phyloP scores from a whole-genome alignment of 2,888 invertebrate genomes.

The Orchesellides sinensis region DNA sequence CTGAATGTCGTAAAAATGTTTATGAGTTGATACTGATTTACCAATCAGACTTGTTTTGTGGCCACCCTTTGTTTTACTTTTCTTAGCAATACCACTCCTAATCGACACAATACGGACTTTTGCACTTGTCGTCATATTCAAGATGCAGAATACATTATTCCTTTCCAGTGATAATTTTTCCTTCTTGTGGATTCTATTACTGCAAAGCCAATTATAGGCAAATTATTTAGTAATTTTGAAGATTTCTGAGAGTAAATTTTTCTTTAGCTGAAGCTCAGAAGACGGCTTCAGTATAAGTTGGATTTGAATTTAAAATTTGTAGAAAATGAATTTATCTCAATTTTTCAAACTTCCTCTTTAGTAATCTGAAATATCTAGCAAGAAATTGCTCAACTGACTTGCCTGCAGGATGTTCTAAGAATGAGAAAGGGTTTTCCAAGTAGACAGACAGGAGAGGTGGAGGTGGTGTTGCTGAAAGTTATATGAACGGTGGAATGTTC shows the following conservation, averaged over 20 bases:
- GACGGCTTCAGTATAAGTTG: too few relatives aligned
- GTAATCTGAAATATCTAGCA: neutral
- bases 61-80: constrained; percentile 39
- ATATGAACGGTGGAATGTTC: neutral
- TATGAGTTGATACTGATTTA: constrained; percentile 32
- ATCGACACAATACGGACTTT: constrained; percentile 40
- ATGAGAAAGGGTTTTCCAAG: constrained; percentile 26
- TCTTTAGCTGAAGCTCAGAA: neutral
- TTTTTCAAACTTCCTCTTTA: neutral
- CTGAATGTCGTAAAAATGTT: constrained; percentile 46
- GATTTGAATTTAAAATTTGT: too few relatives aligned
- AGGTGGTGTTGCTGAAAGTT: neutral
- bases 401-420: constrained; percentile 25
- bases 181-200: neutral
- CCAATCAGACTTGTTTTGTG: neutral
- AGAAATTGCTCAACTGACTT: neutral
- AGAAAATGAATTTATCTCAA: neutral
- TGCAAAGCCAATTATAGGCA: neutral
- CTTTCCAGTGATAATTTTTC: neutral
- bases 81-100: constrained; percentile 52
- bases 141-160: constrained; percentile 60
- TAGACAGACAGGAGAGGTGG: constrained; percentile 2
- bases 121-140: constrained; percentile 61
- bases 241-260: neutral
- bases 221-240: neutral